Evolutionary conservation across 1,140 invertebrate genomes (phyloP).

Genomic region (Delia radicum): DNA sequence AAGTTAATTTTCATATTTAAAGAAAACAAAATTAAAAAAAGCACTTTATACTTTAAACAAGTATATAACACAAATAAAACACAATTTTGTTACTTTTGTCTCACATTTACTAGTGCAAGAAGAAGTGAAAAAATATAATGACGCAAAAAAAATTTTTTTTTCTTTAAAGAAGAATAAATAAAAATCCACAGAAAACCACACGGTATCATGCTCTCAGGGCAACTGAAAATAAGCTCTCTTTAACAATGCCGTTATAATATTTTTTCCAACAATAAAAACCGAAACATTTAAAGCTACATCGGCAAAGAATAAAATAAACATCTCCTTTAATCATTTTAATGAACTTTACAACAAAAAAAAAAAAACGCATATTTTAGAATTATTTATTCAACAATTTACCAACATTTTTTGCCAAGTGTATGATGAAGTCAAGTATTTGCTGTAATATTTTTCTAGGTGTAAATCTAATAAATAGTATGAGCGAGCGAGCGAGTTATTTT

Average conservation of each 20-base stretch:
- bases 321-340: slow-evolving; percentile 14
- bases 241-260: slow-evolving; percentile 22
- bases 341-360: neutral
- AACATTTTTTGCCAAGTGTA: neutral
- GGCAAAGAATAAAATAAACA: neutral
- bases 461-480: neutral
- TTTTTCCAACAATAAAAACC: neutral
- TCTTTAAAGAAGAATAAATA: neutral
- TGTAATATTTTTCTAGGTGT: neutral
- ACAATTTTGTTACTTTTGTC: neutral
- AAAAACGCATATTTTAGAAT: neutral
- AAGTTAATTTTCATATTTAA: too few species aligned
- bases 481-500: too few species aligned
- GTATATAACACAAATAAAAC: neutral
- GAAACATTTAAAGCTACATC: neutral
- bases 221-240: slow-evolving; percentile 24
- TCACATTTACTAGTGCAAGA: neutral
- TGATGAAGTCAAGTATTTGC: too few species aligned
- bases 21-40: neutral
- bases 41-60: neutral
- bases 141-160: slow-evolving; percentile 4
- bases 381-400: too few species aligned
- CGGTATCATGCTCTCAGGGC: slow-evolving; percentile 22
- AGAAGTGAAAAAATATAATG: neutral
- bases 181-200: slow-evolving; percentile 21